Percentiles rank a stretch among this genome's conserved stretches.
Evolutionary conservation across 2,113 vertebrate species (phyloP).

Genomic region (Apteryx owenii): DNA sequence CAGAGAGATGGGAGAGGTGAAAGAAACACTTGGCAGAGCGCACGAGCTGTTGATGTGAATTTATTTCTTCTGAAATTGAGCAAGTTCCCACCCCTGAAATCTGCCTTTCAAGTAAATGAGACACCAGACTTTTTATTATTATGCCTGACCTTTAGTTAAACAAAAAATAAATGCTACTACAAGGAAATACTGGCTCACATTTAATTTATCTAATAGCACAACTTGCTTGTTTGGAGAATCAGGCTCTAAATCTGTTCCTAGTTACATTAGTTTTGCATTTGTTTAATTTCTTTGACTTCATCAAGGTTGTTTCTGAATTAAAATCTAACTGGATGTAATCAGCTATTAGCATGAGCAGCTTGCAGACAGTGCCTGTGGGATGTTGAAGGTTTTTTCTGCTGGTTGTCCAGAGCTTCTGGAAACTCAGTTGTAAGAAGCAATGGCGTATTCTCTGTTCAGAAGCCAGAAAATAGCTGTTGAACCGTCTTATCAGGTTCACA

Average conservation of each 20-base stretch:
- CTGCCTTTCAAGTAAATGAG: neutral
- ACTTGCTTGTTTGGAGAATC: neutral
- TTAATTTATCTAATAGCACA: neutral
- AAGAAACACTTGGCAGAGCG: neutral
- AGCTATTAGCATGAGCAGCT: neutral
- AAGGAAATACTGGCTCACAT: neutral
- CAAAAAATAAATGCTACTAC: constrained; percentile 1
- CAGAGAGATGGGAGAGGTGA: neutral
- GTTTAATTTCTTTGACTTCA: neutral
- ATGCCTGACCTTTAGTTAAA: constrained; percentile 39
- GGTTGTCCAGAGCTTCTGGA: neutral
- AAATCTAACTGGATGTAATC: neutral
- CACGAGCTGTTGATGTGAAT: neutral
- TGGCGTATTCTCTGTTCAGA: neutral
- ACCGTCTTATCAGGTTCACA: neutral
- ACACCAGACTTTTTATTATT: constrained; percentile 8
- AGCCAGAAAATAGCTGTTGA: neutral
- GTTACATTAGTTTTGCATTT: neutral
- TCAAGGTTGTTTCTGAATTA: neutral
- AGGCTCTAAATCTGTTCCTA: neutral
- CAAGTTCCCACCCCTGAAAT: neutral
- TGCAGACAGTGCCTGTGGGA: neutral
- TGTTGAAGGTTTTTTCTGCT: neutral
- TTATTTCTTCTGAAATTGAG: neutral
- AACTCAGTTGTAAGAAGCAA: neutral